phyloP scores from a whole-genome alignment of 1,140 invertebrate genomes.

The Luehdorfia chinensis region DNA sequence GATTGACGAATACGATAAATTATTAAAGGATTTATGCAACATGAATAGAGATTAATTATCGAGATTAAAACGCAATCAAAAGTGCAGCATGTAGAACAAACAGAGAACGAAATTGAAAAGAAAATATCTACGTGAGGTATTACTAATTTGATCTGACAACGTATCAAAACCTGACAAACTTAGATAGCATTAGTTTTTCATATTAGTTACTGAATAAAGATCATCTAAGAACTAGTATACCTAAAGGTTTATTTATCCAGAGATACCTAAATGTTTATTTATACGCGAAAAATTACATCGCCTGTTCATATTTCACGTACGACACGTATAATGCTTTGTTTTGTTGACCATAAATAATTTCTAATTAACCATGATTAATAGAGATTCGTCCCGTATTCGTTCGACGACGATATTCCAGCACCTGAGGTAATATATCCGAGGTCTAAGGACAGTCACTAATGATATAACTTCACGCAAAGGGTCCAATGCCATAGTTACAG shows the following conservation, averaged over 20 bases:
- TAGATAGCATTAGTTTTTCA: no score
- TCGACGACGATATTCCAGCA: neutral
- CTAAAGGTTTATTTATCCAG: no score
- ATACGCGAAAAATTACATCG: no score
- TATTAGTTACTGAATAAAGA: no score
- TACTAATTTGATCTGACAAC: no score
- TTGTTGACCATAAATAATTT: conserved; percentile 7
- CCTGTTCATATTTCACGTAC: no score
- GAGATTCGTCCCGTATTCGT: neutral
- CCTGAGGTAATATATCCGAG: neutral
- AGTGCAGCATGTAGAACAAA: neutral
- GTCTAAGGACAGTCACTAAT: conserved; percentile 2
- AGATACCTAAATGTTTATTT: no score
- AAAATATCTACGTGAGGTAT: no score
- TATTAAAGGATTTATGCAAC: neutral
- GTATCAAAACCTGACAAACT: no score
- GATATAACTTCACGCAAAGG: neutral
- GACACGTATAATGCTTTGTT: neutral
- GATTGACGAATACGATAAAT: conserved; percentile 5
- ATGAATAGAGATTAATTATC: neutral
- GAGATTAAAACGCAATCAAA: conserved; percentile 18
- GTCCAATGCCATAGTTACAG: conserved; percentile 4
- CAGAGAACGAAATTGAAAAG: neutral
- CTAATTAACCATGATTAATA: conserved; percentile 14
- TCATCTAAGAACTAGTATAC: no score